Conservation (phyloP, 2,113 vertebrate genomes). For the Nycticryphes semicollaris region DNA sequence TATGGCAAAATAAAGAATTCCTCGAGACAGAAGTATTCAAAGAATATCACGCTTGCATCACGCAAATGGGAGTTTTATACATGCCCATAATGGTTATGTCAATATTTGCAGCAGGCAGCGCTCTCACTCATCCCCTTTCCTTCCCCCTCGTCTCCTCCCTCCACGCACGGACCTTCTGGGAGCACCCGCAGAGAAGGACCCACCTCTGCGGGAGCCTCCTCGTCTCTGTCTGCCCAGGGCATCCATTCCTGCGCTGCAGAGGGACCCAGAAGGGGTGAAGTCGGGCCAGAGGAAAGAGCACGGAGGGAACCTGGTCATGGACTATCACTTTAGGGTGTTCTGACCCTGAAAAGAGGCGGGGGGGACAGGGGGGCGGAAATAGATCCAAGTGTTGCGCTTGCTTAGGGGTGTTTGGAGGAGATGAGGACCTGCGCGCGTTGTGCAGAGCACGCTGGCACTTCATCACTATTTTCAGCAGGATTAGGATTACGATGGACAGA, state of each 20-base stretch:
- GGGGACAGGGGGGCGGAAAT: no score
- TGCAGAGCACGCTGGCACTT: rapidly evolving
- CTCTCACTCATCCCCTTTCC: conserved; percentile 40
- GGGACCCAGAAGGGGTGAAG: rapidly evolving
- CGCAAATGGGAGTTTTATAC: conserved; percentile 70
- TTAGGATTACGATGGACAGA: neutral
- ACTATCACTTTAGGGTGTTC: rapidly evolving
- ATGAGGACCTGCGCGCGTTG: rapidly evolving
- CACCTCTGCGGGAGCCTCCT: neutral
- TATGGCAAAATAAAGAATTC: conserved; percentile 77
- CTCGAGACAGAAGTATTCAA: conserved; percentile 74
- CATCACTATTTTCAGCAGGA: neutral
- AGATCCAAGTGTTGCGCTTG: rapidly evolving
- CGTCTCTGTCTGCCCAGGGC: rapidly evolving
- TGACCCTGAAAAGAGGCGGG: neutral
- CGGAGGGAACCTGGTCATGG: rapidly evolving
- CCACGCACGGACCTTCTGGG: rapidly evolving
- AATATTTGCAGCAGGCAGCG: conserved; percentile 65
- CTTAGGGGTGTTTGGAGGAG: neutral
- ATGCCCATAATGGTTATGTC: conserved; percentile 69
- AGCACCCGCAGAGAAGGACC: neutral
- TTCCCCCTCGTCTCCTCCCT: neutral
- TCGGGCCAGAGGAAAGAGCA: neutral
- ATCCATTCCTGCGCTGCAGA: rapidly evolving
- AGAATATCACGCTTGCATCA: conserved; percentile 58